A percentile compares a stretch with the other conserved stretches of the same genome.
Evolutionary conservation across 2,797 vertebrate genomes (phyloP).

Genomic region (Brachymystax lenok): DNA sequence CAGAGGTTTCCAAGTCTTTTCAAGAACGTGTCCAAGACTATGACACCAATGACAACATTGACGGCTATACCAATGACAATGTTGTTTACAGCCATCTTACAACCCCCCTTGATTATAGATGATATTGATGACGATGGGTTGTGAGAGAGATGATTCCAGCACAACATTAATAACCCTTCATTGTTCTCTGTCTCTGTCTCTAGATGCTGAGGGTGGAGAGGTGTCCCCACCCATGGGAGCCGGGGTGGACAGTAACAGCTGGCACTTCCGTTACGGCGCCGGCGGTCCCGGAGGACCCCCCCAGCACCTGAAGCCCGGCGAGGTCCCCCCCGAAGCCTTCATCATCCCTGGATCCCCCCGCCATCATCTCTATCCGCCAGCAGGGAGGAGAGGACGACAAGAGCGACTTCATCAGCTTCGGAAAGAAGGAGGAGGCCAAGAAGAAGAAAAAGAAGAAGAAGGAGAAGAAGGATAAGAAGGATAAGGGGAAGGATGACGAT

Average conservation of each 20-base stretch:
- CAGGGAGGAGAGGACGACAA: conserved; percentile 93
- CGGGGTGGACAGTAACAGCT: conserved; percentile 98
- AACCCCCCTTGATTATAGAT: not conserved
- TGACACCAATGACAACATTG: conserved; percentile 1
- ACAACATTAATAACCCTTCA: not conserved
- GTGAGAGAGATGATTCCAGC: not conserved
- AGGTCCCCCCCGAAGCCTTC: conserved; percentile 96
- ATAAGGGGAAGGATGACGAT: conserved; percentile 95
- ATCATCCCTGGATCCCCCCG: conserved; percentile 97
- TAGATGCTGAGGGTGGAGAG: conserved; percentile 94
- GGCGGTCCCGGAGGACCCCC: conserved; percentile 80
- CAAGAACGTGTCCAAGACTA: not conserved
- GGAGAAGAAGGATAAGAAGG: conserved; percentile 92
- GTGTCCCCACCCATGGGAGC: conserved; percentile 96
- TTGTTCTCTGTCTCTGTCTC: conserved; percentile 11
- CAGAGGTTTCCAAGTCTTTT: conserved; percentile 3
- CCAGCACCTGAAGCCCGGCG: conserved; percentile 92
- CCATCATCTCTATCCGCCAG: conserved; percentile 99
- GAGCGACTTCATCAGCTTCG: conserved; percentile 98
- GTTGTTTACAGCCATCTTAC: not conserved
- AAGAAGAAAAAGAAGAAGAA: conserved; percentile 99
- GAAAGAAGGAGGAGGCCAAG: conserved; percentile 98
- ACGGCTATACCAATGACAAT: not conserved
- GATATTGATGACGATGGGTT: conserved; percentile 4
- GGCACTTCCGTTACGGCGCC: conserved; percentile 97